These are phyloP conservation scores for Cebidichthys violaceus DNA, from an alignment of 2,113 vertebrate species.

Conservation along the genomic window DNA sequence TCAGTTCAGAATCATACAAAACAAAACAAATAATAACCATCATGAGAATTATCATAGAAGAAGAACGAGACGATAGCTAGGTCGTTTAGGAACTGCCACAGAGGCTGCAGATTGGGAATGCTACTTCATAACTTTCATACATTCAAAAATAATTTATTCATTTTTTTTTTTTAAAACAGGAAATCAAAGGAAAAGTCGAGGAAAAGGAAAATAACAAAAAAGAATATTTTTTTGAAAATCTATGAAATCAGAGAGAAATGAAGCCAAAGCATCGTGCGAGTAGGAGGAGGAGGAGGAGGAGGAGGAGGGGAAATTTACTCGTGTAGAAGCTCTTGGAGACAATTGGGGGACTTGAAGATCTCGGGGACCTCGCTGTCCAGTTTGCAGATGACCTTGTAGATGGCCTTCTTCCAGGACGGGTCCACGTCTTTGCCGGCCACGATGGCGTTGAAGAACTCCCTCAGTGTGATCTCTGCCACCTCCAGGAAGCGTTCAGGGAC, in stretches of 20 bases:
- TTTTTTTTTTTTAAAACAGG: constrained; percentile 26
- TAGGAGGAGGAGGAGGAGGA: constrained; percentile 63
- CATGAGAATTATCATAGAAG: constrained; percentile 66
- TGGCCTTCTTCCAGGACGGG: constrained; percentile 99
- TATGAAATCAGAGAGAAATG: constrained; percentile 79
- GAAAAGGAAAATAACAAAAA: constrained; percentile 33
- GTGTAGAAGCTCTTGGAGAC: constrained; percentile 99
- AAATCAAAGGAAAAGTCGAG: constrained; percentile 54
- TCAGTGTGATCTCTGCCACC: constrained; percentile 98
- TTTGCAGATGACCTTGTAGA: constrained; percentile 99
- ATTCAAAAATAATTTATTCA: constrained; percentile 67
- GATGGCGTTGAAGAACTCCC: constrained; percentile 99
- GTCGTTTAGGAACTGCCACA: constrained; percentile 71
- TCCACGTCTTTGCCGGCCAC: constrained; percentile 99
- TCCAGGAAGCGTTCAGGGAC: constrained; percentile 99
- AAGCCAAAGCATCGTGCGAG: constrained; percentile 78
- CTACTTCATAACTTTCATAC: constrained; percentile 84
- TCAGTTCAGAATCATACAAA: constrained; percentile 82
- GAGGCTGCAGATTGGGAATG: constrained; percentile 78
- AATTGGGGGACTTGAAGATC: constrained; percentile 99
- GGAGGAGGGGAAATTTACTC: constrained; percentile 87
- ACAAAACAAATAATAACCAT: constrained; percentile 78
- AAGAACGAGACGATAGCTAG: constrained; percentile 81
- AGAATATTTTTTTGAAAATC: constrained; percentile 63
- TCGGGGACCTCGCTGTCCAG: constrained; percentile 99